A percentile compares a stretch with the other conserved stretches of the same genome.
These are phyloP conservation scores for Bambusicola thoracicus DNA, from an alignment of 2,113 vertebrate genomes.

Conservation along the genomic window DNA sequence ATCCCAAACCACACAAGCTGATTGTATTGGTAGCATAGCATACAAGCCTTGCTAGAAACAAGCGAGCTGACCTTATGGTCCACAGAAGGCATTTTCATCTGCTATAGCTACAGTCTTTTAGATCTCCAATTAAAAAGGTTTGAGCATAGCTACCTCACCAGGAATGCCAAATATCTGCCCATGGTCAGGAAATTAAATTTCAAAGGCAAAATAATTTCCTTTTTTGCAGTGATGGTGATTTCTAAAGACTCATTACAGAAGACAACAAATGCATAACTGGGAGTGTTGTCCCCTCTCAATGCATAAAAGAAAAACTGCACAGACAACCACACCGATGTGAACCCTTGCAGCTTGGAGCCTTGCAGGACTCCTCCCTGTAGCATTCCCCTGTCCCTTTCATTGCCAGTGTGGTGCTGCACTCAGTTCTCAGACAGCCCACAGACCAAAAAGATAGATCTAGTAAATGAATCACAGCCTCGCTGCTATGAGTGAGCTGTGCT, in stretches of 20 bases:
- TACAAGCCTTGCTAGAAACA: neutral
- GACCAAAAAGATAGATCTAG: neutral
- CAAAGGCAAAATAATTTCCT: neutral
- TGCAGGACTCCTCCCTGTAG: neutral
- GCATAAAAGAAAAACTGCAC: neutral
- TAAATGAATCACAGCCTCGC: neutral
- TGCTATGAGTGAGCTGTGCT: neutral
- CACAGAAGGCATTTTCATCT: neutral
- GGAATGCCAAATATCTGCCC: neutral
- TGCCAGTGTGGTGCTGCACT: neutral
- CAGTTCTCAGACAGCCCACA: neutral
- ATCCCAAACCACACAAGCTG: neutral
- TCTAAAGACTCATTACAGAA: neutral
- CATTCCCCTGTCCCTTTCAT: neutral
- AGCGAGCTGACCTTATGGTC: neutral
- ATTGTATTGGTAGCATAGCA: neutral
- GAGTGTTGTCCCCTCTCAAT: neutral
- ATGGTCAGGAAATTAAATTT: neutral
- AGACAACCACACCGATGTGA: neutral
- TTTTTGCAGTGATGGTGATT: accelerated
- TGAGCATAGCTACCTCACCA: neutral
- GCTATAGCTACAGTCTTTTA: neutral
- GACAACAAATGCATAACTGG: neutral
- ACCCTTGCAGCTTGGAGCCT: neutral
- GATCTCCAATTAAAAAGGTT: neutral